A percentile compares a stretch with the other conserved stretches of the same genome.
Conservation (phyloP, 1,140 invertebrate species). For the Theocolax elegans region DNA sequence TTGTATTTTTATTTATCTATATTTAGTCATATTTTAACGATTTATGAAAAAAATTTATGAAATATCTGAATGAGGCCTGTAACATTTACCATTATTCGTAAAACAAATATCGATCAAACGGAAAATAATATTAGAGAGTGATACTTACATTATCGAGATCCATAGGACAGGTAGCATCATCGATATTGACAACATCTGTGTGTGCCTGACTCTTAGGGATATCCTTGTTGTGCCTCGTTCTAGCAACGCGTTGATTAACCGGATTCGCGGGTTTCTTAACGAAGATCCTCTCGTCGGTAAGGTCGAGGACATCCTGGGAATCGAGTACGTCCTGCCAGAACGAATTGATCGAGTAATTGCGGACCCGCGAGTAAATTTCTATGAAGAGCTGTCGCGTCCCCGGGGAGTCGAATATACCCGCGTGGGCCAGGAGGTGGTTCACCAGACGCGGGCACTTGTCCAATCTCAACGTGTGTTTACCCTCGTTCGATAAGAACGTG, state of each 20-base stretch:
- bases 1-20: no score
- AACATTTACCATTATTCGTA: no score
- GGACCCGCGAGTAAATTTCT: conserved; percentile 77
- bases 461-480: conserved; percentile 86
- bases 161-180: conserved; percentile 16
- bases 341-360: conserved; percentile 78
- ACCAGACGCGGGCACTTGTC: conserved; percentile 86
- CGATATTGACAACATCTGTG: conserved; percentile 30
- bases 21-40: no score
- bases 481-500: conserved; percentile 93
- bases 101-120: no score
- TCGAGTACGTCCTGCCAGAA: conserved; percentile 80
- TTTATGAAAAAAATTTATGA: not conserved
- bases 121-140: no score
- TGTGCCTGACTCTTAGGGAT: conserved; percentile 52
- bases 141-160: conserved; percentile 25
- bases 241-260: conserved; percentile 44
- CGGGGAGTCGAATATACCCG: conserved; percentile 84
- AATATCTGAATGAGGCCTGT: no score
- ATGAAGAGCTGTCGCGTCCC: conserved; percentile 80
- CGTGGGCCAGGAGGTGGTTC: conserved; percentile 90
- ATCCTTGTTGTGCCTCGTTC: conserved; percentile 45
- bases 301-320: conserved; percentile 73
- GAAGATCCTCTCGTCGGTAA: conserved; percentile 76
- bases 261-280: conserved; percentile 61